Evolutionary conservation across 1,140 invertebrate species (phyloP).

Genomic region (Goniozus legneri): DNA sequence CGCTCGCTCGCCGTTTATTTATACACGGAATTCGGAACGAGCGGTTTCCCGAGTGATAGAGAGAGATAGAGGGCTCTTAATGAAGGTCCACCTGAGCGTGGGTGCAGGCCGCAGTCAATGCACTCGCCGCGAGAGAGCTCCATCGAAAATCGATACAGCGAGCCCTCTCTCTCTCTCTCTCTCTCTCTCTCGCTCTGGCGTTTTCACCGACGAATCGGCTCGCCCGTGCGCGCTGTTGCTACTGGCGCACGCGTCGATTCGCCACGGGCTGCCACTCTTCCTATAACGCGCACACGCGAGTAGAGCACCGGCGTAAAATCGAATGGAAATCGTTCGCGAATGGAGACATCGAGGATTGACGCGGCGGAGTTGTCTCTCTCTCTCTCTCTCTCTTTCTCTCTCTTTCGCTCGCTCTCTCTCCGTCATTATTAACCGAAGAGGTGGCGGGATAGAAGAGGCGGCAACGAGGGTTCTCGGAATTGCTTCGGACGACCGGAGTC

Average conservation of each 20-base stretch:
- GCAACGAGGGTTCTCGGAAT: slow-evolving; percentile 22
- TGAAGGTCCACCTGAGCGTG: not conserved
- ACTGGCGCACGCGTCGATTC: not conserved
- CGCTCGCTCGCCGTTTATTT: no score
- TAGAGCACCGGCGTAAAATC: slow-evolving; percentile 1
- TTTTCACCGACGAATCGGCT: not conserved
- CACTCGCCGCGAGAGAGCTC: not conserved
- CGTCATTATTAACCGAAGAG: slow-evolving; percentile 16
- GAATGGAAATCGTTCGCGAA: slow-evolving; percentile 8
- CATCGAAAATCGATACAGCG: not conserved
- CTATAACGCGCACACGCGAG: not conserved
- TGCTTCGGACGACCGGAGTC: slow-evolving; percentile 16
- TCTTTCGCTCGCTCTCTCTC: slow-evolving; percentile 22
- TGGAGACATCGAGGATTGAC: slow-evolving; percentile 7
- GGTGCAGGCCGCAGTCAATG: not conserved
- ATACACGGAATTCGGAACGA: no score
- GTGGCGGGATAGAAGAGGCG: not conserved
- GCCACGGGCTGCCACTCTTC: not conserved
- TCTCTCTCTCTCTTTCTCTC: no score
- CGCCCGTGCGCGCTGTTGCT: not conserved
- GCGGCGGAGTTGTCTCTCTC: slow-evolving; percentile 14
- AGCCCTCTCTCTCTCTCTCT: not conserved
- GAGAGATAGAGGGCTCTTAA: not conserved
- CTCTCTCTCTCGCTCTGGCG: not conserved
- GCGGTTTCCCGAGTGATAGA: no score